Conservation (phyloP, 2,888 invertebrate species). For the Dasysyrphus tricinctus region DNA sequence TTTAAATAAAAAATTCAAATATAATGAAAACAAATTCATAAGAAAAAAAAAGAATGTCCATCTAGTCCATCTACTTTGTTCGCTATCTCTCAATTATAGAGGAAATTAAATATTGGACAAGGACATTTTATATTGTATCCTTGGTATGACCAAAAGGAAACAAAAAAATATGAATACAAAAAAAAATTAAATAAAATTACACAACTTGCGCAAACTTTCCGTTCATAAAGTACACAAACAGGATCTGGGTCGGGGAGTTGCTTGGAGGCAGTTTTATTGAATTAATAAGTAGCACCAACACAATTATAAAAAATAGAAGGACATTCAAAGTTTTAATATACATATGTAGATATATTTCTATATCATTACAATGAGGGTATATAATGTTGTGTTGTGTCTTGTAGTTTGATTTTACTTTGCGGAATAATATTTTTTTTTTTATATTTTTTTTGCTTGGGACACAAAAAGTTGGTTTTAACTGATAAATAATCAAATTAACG, state of each 20-base stretch:
- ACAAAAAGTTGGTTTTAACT: too few species aligned
- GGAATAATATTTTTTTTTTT: not conserved
- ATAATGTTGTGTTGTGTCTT: not conserved
- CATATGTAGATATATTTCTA: not conserved
- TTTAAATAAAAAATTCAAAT: constrained; percentile 55
- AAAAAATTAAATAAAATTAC: constrained; percentile 6
- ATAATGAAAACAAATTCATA: constrained; percentile 22
- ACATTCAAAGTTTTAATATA: constrained; percentile 29
- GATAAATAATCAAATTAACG: too few species aligned
- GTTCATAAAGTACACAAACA: constrained; percentile 53
- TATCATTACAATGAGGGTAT: constrained; percentile 13
- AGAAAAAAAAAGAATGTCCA: not conserved
- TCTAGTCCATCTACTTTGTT: constrained; percentile 2
- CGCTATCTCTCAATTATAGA: constrained; percentile 55
- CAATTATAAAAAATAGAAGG: constrained; percentile 44
- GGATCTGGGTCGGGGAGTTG: constrained; percentile 49
- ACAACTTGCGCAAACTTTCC: constrained; percentile 65
- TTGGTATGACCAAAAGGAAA: constrained; percentile 28
- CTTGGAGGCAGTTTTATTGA: constrained; percentile 66
- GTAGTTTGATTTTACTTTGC: not conserved
- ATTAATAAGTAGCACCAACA: constrained; percentile 70
- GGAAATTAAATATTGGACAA: constrained; percentile 58
- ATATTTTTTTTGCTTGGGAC: not conserved
- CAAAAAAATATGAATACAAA: constrained; percentile 1
- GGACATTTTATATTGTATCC: constrained; percentile 40